These are phyloP conservation scores for Steatocranus sp. DNA, from an alignment of 2,797 vertebrate species.

Conservation along the genomic window DNA sequence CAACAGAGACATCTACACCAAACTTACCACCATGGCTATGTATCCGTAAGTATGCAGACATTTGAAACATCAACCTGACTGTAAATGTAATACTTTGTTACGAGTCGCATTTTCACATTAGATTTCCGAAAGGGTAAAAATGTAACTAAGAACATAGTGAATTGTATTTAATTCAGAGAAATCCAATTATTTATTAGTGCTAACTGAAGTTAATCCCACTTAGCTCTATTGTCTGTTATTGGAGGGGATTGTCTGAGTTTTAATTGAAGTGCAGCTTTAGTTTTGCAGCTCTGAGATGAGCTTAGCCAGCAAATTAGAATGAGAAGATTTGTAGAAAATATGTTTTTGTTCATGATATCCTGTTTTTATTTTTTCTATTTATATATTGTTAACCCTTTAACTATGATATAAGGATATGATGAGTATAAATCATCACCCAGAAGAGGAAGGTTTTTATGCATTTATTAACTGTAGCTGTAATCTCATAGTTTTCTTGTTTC, in stretches of 20 bases:
- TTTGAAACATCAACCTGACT: not conserved
- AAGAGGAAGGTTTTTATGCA: not conserved
- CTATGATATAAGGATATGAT: not conserved
- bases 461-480: not conserved
- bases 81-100: not conserved
- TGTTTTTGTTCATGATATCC: not conserved
- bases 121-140: not conserved
- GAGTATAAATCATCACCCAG: not conserved
- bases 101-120: not conserved
- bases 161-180: not conserved
- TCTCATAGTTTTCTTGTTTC: not conserved
- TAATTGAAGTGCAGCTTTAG: not conserved
- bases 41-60: slow-evolving; percentile 87
- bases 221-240: not conserved
- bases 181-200: not conserved
- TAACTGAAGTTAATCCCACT: not conserved
- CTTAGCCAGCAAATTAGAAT: not conserved
- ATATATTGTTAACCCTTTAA: not conserved
- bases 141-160: not conserved
- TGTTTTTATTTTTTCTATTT: not conserved
- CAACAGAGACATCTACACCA: slow-evolving; percentile 91
- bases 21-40: slow-evolving; percentile 94
- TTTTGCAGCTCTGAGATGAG: not conserved
- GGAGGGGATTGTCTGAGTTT: not conserved
- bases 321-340: not conserved